Base-by-base conservation (phyloP, 2,113 vertebrate species). In the Lanius collurio region DNA sequence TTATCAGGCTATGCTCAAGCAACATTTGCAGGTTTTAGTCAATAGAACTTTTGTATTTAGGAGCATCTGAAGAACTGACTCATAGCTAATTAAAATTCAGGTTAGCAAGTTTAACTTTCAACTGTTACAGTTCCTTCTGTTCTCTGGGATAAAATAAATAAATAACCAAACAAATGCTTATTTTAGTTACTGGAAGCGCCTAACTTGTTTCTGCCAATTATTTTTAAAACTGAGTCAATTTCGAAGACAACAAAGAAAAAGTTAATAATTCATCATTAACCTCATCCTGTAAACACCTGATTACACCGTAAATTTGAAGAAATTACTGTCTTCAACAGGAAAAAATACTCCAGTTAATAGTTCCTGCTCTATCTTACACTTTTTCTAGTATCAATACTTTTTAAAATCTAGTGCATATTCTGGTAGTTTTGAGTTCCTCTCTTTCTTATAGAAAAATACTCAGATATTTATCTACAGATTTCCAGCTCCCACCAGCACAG, bases 1-100 rank as follows among this genome's bases (percentile, higher is more conserved):
- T 95, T 94, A 94, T 75, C 63, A 88, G 82, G 82, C 90, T 63
- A 78, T 13, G 22, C 71, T 83, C 75, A 42, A 93, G 86, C 84
- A 92, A 83, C 83, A 83, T 83, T 86, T 88, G 75, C 90, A 90
- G 52, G 30, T 92, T 94, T 95, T 81, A 88, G 82, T 89, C 79
- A 96, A 81, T 23, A 80, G 63, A 69, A 94, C 71, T 94, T 90
- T 63, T 91, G 88, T 94, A 78, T 57, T 49, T 35, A 19, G 37
- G 18, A 81, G 41, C 37, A 73, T 63, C 63, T 82, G 67, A 91
- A 91, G 87, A 85, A 41, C 46, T 93, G 93, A 93, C 73, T 92
- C 65, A 60, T 0, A 86, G 90, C 80, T 94, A 71, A 80, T 96
- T 95, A 90, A 93, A 90, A 94, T 83, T 88, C 12, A 5, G 56